These are phyloP conservation scores for Spizaetus ornatus DNA, from an alignment of 2,113 vertebrate genomes.

Conservation along the genomic window DNA sequence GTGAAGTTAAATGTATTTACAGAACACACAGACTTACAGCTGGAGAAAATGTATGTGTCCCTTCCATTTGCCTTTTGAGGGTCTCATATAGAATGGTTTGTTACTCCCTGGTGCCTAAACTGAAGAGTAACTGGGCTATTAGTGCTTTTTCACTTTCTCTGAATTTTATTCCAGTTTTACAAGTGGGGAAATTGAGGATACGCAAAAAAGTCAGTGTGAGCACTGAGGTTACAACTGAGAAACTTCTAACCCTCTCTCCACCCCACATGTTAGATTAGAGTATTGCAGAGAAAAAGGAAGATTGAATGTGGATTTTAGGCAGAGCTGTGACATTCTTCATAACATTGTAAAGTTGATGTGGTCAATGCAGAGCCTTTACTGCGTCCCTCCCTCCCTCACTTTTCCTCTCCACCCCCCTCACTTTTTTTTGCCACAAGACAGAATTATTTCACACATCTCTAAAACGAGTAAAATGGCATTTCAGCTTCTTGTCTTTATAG, in stretches of 20 bases:
- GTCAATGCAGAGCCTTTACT: conserved; percentile 27
- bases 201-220: not conserved
- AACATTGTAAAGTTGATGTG: not conserved
- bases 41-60: not conserved
- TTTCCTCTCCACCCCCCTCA: not conserved
- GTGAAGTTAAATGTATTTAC: not conserved
- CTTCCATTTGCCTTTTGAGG: not conserved
- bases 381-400: not conserved
- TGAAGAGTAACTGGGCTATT: not conserved
- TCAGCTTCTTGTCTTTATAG: conserved; percentile 83
- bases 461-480: conserved; percentile 84
- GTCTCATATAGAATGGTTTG: not conserved
- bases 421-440: conserved; percentile 73
- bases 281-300: not conserved
- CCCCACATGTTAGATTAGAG: not conserved
- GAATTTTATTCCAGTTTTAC: not conserved
- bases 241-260: not conserved
- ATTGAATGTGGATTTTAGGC: not conserved
- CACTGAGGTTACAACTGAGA: not conserved
- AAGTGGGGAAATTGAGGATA: not conserved
- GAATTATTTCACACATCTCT: conserved; percentile 80
- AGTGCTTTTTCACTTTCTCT: not conserved
- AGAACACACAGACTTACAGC: not conserved
- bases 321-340: not conserved
- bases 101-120: not conserved